Percentiles rank a stretch among this genome's conserved stretches.
Evolutionary conservation across 2,113 vertebrate species (phyloP).

Genomic region (Eonycteris spelaea): DNA sequence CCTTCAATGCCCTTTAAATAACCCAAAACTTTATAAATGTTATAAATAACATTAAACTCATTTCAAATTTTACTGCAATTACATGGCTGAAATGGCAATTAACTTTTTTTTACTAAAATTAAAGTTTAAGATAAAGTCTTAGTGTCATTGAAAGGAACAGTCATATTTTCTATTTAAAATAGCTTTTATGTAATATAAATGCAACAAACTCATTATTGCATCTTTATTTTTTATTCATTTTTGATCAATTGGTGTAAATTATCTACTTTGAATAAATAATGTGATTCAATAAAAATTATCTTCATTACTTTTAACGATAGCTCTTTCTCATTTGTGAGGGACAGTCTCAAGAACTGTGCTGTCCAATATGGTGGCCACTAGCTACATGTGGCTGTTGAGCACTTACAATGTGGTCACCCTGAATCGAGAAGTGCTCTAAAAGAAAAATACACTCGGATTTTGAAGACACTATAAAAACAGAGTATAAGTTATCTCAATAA

Average conservation of each 20-base stretch:
- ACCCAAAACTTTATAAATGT: conserved; percentile 61
- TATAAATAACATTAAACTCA: conserved; percentile 63
- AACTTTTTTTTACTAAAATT: background rate
- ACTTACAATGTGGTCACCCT: background rate
- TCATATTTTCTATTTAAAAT: background rate
- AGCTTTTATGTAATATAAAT: background rate
- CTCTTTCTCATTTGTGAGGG: background rate
- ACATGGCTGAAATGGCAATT: conserved; percentile 35
- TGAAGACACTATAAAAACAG: background rate
- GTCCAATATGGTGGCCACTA: background rate
- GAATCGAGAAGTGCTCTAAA: background rate
- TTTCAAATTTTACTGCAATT: conserved; percentile 41
- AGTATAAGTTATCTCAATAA: background rate
- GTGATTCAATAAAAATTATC: background rate
- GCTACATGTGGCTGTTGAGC: fast-evolving
- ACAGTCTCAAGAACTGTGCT: background rate
- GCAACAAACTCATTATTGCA: background rate
- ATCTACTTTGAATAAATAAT: background rate
- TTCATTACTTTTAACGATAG: background rate
- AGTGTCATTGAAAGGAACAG: conserved; percentile 12
- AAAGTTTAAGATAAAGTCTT: conserved; percentile 31
- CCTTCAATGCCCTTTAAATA: conserved; percentile 56
- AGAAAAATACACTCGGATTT: background rate
- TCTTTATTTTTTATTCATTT: background rate
- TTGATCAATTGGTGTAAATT: background rate